phyloP scores from a whole-genome alignment of 2,888 invertebrate species.

The Octodonta nipae region DNA sequence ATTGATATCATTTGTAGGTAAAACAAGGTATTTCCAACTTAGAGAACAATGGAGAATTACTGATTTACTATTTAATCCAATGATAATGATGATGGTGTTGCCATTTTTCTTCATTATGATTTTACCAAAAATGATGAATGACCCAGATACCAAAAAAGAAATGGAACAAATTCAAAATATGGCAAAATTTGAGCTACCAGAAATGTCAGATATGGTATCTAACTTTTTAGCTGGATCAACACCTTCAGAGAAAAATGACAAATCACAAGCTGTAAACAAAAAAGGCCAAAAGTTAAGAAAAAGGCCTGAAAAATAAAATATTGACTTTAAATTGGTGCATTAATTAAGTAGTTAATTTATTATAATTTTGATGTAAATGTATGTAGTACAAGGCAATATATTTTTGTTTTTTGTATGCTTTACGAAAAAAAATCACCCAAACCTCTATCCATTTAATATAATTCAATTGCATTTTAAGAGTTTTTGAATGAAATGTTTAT shows the following conservation, averaged over 20 bases:
- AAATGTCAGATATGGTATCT: conserved; percentile 90
- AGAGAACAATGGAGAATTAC: conserved; percentile 94
- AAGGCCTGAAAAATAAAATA: conserved; percentile 13
- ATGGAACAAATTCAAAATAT: conserved; percentile 79
- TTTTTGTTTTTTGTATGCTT: no score
- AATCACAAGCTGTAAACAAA: conserved; percentile 8
- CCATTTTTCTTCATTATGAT: conserved; percentile 83
- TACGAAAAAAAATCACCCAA: no score
- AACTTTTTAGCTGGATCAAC: conserved; percentile 59
- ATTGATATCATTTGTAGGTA: conserved; percentile 45
- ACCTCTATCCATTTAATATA: no score
- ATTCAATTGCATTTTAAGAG: no score
- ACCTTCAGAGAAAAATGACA: conserved; percentile 8
- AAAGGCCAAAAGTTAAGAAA: conserved; percentile 13
- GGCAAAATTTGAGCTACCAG: conserved; percentile 77
- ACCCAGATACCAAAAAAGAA: conserved; percentile 93
- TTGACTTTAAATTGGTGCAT: no score
- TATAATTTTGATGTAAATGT: no score
- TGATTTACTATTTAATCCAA: conserved; percentile 91
- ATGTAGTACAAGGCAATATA: no score
- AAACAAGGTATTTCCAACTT: conserved; percentile 66
- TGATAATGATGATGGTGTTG: conserved; percentile 95
- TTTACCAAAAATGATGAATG: conserved; percentile 92
- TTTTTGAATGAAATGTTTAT: no score
- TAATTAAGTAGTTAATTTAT: no score